A percentile compares a stretch with the other conserved stretches of the same genome.
Conservation (phyloP, 2,888 invertebrate genomes). For the Protonemura montana region DNA sequence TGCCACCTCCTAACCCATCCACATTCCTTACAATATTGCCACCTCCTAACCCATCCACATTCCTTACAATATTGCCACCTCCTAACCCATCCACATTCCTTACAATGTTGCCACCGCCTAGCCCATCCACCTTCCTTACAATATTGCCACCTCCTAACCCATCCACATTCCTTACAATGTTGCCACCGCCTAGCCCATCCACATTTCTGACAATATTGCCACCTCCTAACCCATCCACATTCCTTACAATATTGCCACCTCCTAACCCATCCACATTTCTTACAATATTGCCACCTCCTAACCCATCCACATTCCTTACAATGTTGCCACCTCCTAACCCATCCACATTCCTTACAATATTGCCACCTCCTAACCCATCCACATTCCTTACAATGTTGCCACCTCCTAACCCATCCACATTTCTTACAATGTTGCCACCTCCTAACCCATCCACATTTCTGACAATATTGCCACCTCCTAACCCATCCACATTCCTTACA, state of each 20-base stretch:
- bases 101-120: no score
- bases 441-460: no score
- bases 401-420: no score
- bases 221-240: slow-evolving; percentile 52
- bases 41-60: no score
- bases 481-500: no score
- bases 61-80: no score
- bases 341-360: slow-evolving; percentile 32
- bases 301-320: slow-evolving; percentile 30
- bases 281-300: slow-evolving; percentile 50
- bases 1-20: no score
- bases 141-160: background rate
- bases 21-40: no score
- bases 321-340: slow-evolving; percentile 35
- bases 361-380: background rate
- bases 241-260: slow-evolving; percentile 51
- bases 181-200: slow-evolving; percentile 48
- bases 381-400: no score
- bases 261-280: slow-evolving; percentile 44
- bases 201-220: slow-evolving; percentile 49
- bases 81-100: no score
- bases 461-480: no score
- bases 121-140: background rate
- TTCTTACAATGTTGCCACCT: no score
- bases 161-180: slow-evolving; percentile 48